phyloP scores from a whole-genome alignment of 2,888 invertebrate species.

The Sarcophaga rosellei region DNA sequence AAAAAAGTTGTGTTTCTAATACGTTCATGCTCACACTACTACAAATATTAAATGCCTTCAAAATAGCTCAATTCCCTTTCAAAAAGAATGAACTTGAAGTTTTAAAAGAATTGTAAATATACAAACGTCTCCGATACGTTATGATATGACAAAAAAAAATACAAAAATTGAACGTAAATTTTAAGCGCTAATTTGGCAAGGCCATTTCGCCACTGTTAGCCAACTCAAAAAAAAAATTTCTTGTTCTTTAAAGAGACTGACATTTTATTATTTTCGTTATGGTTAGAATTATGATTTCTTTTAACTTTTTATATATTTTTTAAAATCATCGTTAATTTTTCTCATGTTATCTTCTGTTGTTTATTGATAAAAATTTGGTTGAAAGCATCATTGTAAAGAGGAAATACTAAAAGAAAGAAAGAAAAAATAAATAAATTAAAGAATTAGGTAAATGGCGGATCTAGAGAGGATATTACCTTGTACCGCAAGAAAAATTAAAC shows the following conservation, averaged over 20 bases:
- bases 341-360: conserved; percentile 63
- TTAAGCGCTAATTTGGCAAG: not conserved
- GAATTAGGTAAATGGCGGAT: not conserved
- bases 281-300: conserved; percentile 54
- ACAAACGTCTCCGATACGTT: not conserved
- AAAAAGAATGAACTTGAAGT: conserved; percentile 47
- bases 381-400: conserved; percentile 45
- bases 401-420: not conserved
- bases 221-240: conserved; percentile 13
- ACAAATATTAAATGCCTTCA: conserved; percentile 17
- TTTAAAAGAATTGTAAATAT: too few species aligned
- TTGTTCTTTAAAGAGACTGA: conserved; percentile 58
- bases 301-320: conserved; percentile 48
- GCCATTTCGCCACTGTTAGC: not conserved
- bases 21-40: not conserved
- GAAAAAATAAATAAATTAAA: conserved; percentile 7
- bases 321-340: conserved; percentile 65
- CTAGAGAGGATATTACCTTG: not conserved
- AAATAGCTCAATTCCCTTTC: conserved; percentile 44
- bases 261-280: conserved; percentile 51
- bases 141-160: not conserved
- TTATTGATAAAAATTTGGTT: conserved; percentile 62
- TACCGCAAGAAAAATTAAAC: not conserved
- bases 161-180: not conserved
- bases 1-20: too few species aligned